Evolutionary conservation across 2,888 invertebrate species (phyloP).

Genomic region (Phortica magna): DNA sequence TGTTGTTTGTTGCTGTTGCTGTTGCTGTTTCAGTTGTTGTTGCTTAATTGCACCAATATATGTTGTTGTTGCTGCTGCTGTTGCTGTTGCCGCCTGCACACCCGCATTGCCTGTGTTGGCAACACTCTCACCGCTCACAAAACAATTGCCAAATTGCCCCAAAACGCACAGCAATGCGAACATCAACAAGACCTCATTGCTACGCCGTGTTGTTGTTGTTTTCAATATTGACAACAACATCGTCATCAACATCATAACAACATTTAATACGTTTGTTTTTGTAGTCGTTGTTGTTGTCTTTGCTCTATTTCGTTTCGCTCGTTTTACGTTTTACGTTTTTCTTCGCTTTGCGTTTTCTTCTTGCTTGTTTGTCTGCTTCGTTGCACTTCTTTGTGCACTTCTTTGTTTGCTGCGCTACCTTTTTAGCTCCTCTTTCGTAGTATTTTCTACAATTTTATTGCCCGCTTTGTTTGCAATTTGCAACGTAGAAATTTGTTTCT

Average conservation of each 20-base stretch:
- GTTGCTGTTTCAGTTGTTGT: conserved; percentile 60
- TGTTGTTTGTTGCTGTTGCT: conserved; percentile 39
- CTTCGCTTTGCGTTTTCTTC: not conserved
- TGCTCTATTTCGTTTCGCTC: not conserved
- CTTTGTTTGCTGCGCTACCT: not conserved
- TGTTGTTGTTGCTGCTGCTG: conserved; percentile 45
- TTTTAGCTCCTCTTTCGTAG: not conserved
- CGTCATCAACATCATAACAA: conserved; percentile 68
- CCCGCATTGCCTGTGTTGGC: conserved; percentile 25
- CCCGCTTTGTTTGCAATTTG: not conserved
- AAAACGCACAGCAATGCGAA: conserved; percentile 50
- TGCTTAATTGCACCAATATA: conserved; percentile 73
- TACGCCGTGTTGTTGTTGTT: conserved; percentile 67
- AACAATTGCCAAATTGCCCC: conserved; percentile 43
- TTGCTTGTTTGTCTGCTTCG: not conserved
- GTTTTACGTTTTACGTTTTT: too few relatives aligned
- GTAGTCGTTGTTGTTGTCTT: not conserved
- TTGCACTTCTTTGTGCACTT: not conserved
- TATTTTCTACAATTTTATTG: not conserved
- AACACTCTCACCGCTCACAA: conserved; percentile 57
- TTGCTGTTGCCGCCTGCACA: conserved; percentile 36
- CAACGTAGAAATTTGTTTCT: not conserved
- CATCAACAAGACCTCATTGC: conserved; percentile 66
- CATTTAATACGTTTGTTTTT: conserved; percentile 38
- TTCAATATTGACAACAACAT: conserved; percentile 69